Percentiles rank a stretch among this genome's conserved stretches.
Conservation (phyloP, 1,140 invertebrate genomes). For the Kradibia gibbosae region DNA sequence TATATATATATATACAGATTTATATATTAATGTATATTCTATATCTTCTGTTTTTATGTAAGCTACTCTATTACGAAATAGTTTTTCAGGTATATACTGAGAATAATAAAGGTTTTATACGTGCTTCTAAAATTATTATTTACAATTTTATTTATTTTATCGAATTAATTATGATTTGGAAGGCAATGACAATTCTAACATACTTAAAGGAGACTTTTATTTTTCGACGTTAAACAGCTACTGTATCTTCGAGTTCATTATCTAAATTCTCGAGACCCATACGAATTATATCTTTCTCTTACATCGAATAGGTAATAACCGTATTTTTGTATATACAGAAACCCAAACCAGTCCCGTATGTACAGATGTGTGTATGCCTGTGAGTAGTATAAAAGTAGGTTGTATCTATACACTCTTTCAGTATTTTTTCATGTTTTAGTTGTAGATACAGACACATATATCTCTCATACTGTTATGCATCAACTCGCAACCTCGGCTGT, state of each 20-base stretch:
- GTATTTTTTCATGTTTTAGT: conserved; percentile 27
- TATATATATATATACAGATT: too few relatives aligned
- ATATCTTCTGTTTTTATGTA: too few relatives aligned
- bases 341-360: not conserved
- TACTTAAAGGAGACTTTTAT: not conserved
- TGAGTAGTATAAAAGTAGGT: too few relatives aligned
- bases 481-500: conserved; percentile 52
- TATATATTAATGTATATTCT: too few relatives aligned
- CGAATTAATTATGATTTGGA: not conserved
- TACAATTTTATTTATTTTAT: not conserved
- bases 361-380: not conserved
- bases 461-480: conserved; percentile 18
- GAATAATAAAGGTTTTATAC: too few relatives aligned
- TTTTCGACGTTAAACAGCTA: not conserved
- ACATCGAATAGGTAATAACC: not conserved
- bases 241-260: not conserved
- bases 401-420: not conserved
- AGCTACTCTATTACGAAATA: too few relatives aligned
- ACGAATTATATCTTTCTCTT: not conserved
- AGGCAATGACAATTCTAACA: not conserved
- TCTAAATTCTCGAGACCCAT: not conserved
- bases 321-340: not conserved
- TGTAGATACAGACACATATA: too few relatives aligned
- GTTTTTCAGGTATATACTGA: too few relatives aligned
- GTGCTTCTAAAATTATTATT: not conserved